phyloP scores from a whole-genome alignment of 2,888 invertebrate genomes.

The Argyresthia albistria region DNA sequence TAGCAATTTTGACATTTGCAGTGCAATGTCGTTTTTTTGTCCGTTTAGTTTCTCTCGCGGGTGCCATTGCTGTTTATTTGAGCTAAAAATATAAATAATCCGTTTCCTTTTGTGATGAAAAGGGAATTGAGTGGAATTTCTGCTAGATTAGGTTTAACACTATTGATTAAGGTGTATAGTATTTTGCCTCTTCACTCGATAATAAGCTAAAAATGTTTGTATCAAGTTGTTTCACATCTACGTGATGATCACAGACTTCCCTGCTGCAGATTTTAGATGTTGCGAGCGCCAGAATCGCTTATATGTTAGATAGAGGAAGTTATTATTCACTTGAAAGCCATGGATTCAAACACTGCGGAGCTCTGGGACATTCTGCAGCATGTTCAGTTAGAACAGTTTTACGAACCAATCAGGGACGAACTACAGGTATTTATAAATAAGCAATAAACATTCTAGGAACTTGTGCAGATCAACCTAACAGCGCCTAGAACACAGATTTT shows the following conservation, averaged over 20 bases:
- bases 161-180: not conserved
- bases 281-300: not conserved
- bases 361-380: conserved; percentile 88
- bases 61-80: conserved; percentile 1
- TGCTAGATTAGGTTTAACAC: not conserved
- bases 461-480: not conserved
- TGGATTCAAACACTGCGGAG: conserved; percentile 79
- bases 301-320: conserved; percentile 10
- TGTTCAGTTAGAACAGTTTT: conserved; percentile 94
- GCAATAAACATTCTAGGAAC: conserved; percentile 5
- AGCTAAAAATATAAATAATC: not conserved
- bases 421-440: conserved; percentile 76
- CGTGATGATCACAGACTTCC: conserved; percentile 44
- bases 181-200: not conserved
- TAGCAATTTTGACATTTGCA: not conserved
- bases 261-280: conserved; percentile 29
- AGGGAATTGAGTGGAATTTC: not conserved
- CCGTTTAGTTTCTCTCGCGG: not conserved
- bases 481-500: too few species aligned
- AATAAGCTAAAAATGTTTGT: too few species aligned
- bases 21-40: too few species aligned
- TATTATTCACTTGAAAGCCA: conserved; percentile 17
- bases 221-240: conserved; percentile 7
- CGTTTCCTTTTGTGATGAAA: not conserved
- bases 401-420: conserved; percentile 90